Conservation (phyloP, 2,797 vertebrate genomes). For the Fringilla coelebs region DNA sequence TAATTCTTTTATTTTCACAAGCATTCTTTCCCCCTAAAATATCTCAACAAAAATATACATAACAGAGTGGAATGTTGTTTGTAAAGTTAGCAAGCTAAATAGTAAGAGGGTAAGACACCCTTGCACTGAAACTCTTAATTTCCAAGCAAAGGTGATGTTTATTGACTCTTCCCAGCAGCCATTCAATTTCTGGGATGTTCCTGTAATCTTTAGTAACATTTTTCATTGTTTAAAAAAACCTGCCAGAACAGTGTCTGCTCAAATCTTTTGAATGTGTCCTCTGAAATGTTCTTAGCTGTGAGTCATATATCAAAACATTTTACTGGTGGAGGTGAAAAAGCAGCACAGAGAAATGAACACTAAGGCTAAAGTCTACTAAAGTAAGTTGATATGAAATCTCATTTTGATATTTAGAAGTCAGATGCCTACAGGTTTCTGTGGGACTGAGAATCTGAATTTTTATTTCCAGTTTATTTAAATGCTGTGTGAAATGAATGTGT, state of each 20-base stretch:
- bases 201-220: background rate
- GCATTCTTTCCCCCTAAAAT: constrained; percentile 7
- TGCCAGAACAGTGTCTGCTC: constrained; percentile 14
- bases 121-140: background rate
- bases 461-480: background rate
- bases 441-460: background rate
- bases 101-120: background rate
- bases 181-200: background rate
- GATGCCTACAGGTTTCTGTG: background rate
- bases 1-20: constrained; percentile 12
- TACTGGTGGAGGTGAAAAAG: constrained; percentile 2
- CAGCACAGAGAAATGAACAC: background rate
- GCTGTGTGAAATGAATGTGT: background rate
- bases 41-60: constrained; percentile 53
- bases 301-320: constrained; percentile 26
- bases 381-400: background rate
- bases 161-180: constrained; percentile 15
- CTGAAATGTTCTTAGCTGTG: background rate
- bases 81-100: background rate
- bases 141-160: constrained; percentile 29
- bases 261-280: background rate
- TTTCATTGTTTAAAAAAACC: constrained; percentile 26
- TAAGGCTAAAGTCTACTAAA: background rate
- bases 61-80: constrained; percentile 47
- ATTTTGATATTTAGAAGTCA: background rate